phyloP scores from a whole-genome alignment of 2,797 vertebrate species.

The Sebastes itinus region DNA sequence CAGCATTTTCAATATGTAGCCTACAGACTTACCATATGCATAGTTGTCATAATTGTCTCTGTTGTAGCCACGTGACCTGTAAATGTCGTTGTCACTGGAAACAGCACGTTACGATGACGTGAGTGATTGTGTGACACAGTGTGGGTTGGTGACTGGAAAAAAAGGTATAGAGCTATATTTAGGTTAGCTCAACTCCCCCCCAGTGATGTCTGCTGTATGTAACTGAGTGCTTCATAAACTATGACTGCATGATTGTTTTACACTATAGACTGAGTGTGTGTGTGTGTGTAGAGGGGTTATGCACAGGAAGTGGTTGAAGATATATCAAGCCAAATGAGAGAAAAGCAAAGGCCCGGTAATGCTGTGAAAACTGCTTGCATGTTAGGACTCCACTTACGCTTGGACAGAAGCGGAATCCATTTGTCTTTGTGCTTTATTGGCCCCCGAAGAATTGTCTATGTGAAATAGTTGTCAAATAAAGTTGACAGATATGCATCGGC shows the following conservation, averaged over 20 bases:
- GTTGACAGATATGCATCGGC: slow-evolving; percentile 18
- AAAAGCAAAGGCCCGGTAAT: neutral
- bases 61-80: neutral
- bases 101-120: neutral
- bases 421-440: slow-evolving; percentile 15
- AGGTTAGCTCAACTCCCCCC: neutral
- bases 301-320: slow-evolving; percentile 44
- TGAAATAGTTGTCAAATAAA: slow-evolving; percentile 50
- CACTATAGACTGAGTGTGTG: neutral
- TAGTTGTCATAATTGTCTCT: neutral
- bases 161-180: slow-evolving; percentile 20
- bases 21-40: neutral
- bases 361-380: slow-evolving; percentile 16
- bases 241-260: neutral
- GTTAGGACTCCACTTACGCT: slow-evolving; percentile 6
- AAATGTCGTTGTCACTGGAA: neutral
- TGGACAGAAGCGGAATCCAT: slow-evolving; percentile 8
- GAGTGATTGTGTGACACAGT: slow-evolving; percentile 9
- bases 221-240: neutral
- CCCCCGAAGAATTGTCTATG: slow-evolving; percentile 12
- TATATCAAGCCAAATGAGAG: neutral
- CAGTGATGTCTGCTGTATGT: neutral
- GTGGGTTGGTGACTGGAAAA: slow-evolving; percentile 41
- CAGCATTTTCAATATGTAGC: neutral
- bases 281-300: neutral